A percentile compares a stretch with the other conserved stretches of the same genome.
Conservation (phyloP, 2,888 invertebrate genomes). For the Pristionchus maxplancki region DNA sequence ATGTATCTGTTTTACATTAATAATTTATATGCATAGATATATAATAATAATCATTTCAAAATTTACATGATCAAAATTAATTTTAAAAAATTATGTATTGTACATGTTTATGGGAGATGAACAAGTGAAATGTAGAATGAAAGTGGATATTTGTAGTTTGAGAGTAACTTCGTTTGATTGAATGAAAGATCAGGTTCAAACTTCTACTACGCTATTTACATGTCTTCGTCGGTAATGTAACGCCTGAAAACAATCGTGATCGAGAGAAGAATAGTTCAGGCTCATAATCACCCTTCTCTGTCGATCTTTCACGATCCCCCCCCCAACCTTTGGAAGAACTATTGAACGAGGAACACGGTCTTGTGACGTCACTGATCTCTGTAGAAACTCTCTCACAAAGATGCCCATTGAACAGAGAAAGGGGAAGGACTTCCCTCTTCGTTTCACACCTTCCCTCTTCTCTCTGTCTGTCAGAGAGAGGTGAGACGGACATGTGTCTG, state of each 20-base stretch:
- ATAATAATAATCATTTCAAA: too few relatives aligned
- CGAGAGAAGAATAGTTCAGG: not conserved
- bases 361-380: not conserved
- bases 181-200: not conserved
- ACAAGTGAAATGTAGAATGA: too few relatives aligned
- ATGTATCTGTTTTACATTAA: too few relatives aligned
- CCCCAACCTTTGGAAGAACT: not conserved
- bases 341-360: not conserved
- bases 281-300: too few relatives aligned
- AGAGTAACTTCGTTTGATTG: not conserved
- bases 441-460: not conserved
- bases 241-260: not conserved
- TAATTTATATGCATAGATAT: too few relatives aligned
- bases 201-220: not conserved
- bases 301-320: not conserved
- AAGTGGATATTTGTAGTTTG: too few relatives aligned
- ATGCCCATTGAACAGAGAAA: not conserved
- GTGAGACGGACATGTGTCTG: not conserved
- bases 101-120: too few relatives aligned
- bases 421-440: not conserved
- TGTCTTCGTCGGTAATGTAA: not conserved
- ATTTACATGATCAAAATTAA: not conserved
- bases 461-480: not conserved
- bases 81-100: too few relatives aligned
- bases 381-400: conserved; percentile 4